These are phyloP conservation scores for Tragelaphus scriptus DNA, from an alignment of 2,113 vertebrate genomes.

Conservation along the genomic window DNA sequence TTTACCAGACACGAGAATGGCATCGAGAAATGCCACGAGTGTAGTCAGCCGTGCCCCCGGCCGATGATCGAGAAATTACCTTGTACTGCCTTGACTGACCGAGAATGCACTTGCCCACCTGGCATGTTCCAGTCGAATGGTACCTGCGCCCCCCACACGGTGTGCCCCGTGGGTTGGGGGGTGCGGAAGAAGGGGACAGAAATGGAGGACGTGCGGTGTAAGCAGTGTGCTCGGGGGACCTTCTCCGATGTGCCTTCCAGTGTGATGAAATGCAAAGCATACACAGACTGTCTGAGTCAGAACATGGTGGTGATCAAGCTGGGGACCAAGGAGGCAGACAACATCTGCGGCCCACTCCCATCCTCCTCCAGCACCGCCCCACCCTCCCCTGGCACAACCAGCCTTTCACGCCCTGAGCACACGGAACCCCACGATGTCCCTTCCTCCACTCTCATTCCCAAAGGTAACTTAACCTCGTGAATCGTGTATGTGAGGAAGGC, in stretches of 20 bases:
- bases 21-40: constrained; percentile 90
- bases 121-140: constrained; percentile 82
- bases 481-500: not conserved
- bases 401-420: constrained; percentile 30
- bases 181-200: constrained; percentile 90
- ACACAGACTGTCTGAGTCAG: constrained; percentile 88
- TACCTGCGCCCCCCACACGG: constrained; percentile 83
- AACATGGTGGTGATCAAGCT: constrained; percentile 83
- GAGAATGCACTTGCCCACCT: constrained; percentile 89
- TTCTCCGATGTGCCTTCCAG: constrained; percentile 91
- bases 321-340: constrained; percentile 89
- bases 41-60: constrained; percentile 83
- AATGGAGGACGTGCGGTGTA: constrained; percentile 90
- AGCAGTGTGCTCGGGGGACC: constrained; percentile 88
- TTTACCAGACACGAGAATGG: constrained; percentile 94
- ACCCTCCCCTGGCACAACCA: constrained; percentile 54
- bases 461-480: constrained; percentile 76
- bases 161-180: constrained; percentile 90
- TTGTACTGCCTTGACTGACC: constrained; percentile 90
- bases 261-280: constrained; percentile 85
- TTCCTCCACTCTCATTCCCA: constrained; percentile 71
- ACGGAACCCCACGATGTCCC: constrained; percentile 68
- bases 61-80: constrained; percentile 86
- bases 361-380: constrained; percentile 56
- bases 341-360: constrained; percentile 82